Percentiles rank a stretch among this genome's conserved stretches.
phyloP scores from a whole-genome alignment of 2,797 vertebrate species.

The Threskiornis aethiopicus region DNA sequence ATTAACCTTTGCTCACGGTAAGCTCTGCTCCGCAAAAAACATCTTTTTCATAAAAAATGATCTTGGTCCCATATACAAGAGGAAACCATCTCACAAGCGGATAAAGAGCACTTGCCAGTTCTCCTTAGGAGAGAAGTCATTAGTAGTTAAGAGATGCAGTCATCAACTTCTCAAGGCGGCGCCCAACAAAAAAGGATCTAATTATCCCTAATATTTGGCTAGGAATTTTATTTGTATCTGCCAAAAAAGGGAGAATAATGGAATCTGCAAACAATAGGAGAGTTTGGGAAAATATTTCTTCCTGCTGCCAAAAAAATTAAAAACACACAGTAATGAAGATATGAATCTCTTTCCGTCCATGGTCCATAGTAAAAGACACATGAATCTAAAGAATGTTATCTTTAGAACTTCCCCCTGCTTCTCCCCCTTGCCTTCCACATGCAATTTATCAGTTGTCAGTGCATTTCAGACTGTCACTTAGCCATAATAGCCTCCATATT shows the following conservation, averaged over 20 bases:
- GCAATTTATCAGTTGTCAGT: neutral
- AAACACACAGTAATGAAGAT: conserved; percentile 25
- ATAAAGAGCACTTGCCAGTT: neutral
- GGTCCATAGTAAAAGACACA: neutral
- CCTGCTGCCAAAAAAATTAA: conserved; percentile 34
- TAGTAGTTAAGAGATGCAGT: neutral
- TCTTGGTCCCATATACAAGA: neutral
- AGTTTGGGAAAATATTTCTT: conserved; percentile 20
- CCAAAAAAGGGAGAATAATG: conserved; percentile 5
- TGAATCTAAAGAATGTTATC: conserved; percentile 40
- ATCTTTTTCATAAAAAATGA: neutral
- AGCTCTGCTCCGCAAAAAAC: neutral
- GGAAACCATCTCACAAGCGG: neutral
- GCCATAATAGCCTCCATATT: neutral
- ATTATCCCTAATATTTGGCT: conserved; percentile 21
- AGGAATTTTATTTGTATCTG: conserved; percentile 19
- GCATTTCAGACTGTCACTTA: neutral
- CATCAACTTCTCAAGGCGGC: neutral
- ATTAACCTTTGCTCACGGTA: neutral
- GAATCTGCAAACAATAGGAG: conserved; percentile 35
- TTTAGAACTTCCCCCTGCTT: conserved; percentile 17
- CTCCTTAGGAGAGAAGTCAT: neutral
- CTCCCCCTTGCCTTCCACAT: neutral
- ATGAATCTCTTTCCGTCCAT: neutral
- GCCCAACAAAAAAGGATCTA: neutral